These are phyloP conservation scores for Pituophis catenifer DNA, from an alignment of 2,113 vertebrate species.

Conservation along the genomic window DNA sequence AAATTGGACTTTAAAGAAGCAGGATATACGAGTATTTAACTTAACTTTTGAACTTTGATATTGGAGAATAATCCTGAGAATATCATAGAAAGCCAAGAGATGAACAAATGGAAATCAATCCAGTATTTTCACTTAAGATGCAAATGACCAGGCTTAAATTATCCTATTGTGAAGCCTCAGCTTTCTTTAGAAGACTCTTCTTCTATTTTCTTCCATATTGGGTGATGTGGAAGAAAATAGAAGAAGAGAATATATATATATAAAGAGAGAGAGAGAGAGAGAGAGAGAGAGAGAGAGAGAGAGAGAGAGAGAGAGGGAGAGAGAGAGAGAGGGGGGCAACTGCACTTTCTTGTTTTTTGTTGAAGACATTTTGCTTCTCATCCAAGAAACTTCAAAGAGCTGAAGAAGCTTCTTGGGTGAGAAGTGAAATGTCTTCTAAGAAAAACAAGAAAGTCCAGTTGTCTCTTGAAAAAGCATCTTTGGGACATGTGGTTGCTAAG, in stretches of 20 bases:
- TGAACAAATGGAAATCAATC: not conserved
- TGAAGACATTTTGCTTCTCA: too few species aligned
- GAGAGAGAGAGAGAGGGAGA: too few species aligned
- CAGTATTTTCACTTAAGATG: not conserved
- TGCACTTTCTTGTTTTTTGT: too few species aligned
- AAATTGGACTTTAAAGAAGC: not conserved
- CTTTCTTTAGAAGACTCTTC: not conserved
- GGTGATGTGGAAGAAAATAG: not conserved
- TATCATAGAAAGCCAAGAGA: not conserved
- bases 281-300: too few species aligned
- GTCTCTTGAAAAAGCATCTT: too few species aligned
- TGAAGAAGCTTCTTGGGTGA: too few species aligned
- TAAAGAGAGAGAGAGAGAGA: too few species aligned
- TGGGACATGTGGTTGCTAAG: not conserved
- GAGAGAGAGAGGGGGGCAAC: too few species aligned
- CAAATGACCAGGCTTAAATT: not conserved
- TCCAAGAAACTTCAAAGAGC: too few species aligned
- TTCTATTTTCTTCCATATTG: not conserved
- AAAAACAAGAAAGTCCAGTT: too few species aligned
- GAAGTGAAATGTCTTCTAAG: too few species aligned
- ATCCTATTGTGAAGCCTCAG: not conserved
- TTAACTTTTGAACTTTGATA: not conserved
- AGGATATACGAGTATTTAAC: not conserved
- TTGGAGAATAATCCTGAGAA: not conserved
- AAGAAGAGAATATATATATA: too few species aligned